Evolutionary conservation across 2,888 invertebrate species (phyloP).

Genomic region (Eumerus sabulonum): DNA sequence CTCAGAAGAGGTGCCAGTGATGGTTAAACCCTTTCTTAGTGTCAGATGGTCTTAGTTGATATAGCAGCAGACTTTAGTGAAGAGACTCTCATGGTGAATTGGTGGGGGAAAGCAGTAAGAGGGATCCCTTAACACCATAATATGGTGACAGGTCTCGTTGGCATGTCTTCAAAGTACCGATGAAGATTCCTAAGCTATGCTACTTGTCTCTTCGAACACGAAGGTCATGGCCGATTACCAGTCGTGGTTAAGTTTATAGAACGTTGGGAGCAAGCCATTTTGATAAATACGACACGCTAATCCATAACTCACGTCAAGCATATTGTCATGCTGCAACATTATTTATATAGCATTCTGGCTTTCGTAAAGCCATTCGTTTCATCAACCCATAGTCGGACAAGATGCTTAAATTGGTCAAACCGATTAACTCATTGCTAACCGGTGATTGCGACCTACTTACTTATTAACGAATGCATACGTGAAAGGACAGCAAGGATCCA

Average conservation of each 20-base stretch:
- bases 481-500: slow-evolving; percentile 28
- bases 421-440: slow-evolving; percentile 10
- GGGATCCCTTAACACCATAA: not conserved
- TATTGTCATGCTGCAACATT: too few relatives aligned
- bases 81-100: too few relatives aligned
- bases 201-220: not conserved
- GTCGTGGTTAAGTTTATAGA: too few relatives aligned
- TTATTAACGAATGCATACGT: not conserved
- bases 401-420: slow-evolving; percentile 34
- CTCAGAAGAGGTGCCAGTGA: slow-evolving; percentile 45
- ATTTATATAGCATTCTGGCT: too few relatives aligned
- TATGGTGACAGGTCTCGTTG: too few relatives aligned
- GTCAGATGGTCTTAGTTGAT: slow-evolving; percentile 37
- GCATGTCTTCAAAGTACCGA: too few relatives aligned
- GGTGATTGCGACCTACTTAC: slow-evolving; percentile 48
- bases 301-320: too few relatives aligned
- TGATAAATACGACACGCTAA: too few relatives aligned
- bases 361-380: slow-evolving; percentile 22
- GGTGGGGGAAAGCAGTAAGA: slow-evolving; percentile 1
- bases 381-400: slow-evolving; percentile 7
- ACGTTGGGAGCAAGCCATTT: too few relatives aligned
- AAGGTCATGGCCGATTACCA: not conserved
- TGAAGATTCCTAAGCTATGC: not conserved
- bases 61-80: too few relatives aligned
- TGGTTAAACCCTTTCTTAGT: slow-evolving; percentile 54